Conservation (phyloP, 2,888 invertebrate genomes). For the Drosophila paramelanica region DNA sequence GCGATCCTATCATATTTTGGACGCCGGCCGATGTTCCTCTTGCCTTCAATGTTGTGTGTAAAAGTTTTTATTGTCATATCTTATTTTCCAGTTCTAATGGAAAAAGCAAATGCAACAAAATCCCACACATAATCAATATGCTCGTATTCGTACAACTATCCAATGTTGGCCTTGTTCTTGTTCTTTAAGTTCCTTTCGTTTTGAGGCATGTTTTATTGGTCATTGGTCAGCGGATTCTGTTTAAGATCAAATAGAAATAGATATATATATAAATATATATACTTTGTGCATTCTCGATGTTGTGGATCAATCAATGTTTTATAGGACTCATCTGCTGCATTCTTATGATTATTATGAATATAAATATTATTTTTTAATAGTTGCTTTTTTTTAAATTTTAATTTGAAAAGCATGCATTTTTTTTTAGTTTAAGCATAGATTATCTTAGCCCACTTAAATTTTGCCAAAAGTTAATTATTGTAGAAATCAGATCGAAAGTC, state of each 20-base stretch:
- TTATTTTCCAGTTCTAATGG: slow-evolving; percentile 75
- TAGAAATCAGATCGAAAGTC: background rate
- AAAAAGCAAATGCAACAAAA: slow-evolving; percentile 72
- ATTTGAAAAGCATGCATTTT: slow-evolving; percentile 26
- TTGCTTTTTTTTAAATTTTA: slow-evolving; percentile 11
- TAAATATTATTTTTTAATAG: slow-evolving; percentile 2
- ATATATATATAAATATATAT: slow-evolving; percentile 15
- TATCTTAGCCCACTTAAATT: background rate
- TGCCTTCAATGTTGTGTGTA: slow-evolving; percentile 83
- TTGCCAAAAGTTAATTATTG: background rate
- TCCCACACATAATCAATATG: slow-evolving; percentile 50
- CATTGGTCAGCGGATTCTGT: slow-evolving; percentile 60
- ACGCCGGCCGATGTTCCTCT: slow-evolving; percentile 55
- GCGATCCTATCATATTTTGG: slow-evolving; percentile 47
- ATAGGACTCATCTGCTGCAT: slow-evolving; percentile 71
- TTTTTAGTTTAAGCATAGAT: background rate
- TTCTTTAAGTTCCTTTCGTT: slow-evolving; percentile 73
- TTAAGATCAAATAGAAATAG: slow-evolving; percentile 19
- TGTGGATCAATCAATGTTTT: slow-evolving; percentile 81
- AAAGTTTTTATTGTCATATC: slow-evolving; percentile 67
- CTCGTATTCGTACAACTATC: slow-evolving; percentile 29
- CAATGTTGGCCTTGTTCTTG: slow-evolving; percentile 66
- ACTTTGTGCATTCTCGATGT: slow-evolving; percentile 82
- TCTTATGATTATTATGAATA: slow-evolving; percentile 25
- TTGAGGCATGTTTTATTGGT: slow-evolving; percentile 78